Evolutionary conservation across 2,797 vertebrate species (phyloP).

Genomic region (Cetoscarus ocellatus): DNA sequence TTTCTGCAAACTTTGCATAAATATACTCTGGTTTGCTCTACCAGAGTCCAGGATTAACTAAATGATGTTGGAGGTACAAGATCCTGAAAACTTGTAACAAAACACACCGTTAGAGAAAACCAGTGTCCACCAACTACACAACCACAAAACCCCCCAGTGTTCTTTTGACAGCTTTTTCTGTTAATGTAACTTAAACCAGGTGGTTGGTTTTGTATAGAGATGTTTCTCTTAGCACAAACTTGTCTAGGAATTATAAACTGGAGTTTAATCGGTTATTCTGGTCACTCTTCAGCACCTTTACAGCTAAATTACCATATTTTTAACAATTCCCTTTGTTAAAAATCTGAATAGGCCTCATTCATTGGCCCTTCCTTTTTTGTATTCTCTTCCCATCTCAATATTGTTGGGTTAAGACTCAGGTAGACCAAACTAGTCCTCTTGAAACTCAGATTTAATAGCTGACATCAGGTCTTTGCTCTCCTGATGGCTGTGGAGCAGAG

Average conservation of each 20-base stretch:
- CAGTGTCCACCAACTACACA: no score
- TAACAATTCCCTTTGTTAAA: not conserved
- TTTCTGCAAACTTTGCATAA: no score
- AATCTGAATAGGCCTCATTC: not conserved
- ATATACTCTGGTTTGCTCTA: no score
- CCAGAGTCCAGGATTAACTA: no score
- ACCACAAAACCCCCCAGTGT: no score
- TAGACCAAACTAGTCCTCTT: not conserved
- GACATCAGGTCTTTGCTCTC: not conserved
- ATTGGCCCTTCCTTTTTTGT: not conserved
- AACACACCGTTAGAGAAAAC: no score
- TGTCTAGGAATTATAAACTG: not conserved
- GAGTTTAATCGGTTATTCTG: not conserved
- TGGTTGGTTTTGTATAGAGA: not conserved
- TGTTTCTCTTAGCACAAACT: not conserved
- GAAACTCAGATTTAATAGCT: constrained; percentile 13
- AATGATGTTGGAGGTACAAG: no score
- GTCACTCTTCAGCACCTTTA: not conserved
- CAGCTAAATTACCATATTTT: not conserved
- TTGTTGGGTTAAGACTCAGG: constrained; percentile 9
- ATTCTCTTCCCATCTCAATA: constrained; percentile 2
- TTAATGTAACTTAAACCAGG: no score
- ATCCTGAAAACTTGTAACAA: no score
- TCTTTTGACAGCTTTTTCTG: no score
- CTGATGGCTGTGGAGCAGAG: constrained; percentile 20